Evolutionary conservation across 2,888 invertebrate genomes (phyloP), one percentile per base, ranked within the genome.

Genomic region (Clistopyga incitator): DNA sequence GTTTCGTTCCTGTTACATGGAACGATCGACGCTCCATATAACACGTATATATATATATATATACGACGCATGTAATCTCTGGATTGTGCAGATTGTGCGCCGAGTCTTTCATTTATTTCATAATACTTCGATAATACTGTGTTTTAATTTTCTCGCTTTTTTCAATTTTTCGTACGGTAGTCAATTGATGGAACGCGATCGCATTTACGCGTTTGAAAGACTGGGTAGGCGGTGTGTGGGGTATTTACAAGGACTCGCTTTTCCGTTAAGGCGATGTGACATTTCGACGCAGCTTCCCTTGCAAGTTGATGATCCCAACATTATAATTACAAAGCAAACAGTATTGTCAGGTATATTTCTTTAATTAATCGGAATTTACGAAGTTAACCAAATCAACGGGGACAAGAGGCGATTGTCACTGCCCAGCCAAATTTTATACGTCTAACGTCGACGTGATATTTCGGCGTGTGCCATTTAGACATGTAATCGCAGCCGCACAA

Each of bases 201-300:
- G 86, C 79, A 76, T 72, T 86, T 79, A 78, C 78, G 84, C 71
- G 82, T 78, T 87, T 91, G 90, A 92, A 92, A 92, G 91, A 91
- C 89, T 52, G 89, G 88, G 88, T 90, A 89, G 89, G 88, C 88
- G 88, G 87, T 90, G 88, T 87, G 78, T 84, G 84, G 86, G 72
- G 90, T 90, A 91, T 90, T 88, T 91, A 91, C 90, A 90, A 87
- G 77, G 71, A 87, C 59, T 85, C 86, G 84, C 85, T 56, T 56
- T 61, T 45, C 15, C 50, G 4, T 47, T n/a, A 47, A 15, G 15
- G 47, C 47, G 15, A 13, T 47, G 13, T 47, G 47, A 47, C 10
- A 10, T 38, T 38, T 6, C 38, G 38, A 10, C 6, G 38, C 38
- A 8, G 38, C 10, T 4, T 1, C 10, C 38, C 10, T 8, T 10